phyloP scores from a whole-genome alignment of 2,113 vertebrate species.

The Tragelaphus strepsiceros region DNA sequence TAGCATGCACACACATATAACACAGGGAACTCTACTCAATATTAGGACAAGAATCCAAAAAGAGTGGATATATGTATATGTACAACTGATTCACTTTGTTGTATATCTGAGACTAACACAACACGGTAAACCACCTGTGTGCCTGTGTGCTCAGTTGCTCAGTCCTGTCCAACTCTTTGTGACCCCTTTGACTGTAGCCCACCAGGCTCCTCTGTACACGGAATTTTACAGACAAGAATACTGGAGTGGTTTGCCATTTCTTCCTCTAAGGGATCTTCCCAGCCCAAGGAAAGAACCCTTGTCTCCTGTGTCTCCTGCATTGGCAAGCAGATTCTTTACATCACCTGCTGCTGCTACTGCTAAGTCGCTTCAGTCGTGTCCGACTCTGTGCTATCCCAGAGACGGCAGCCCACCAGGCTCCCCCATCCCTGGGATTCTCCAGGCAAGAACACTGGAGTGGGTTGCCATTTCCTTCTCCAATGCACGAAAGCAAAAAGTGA shows the following conservation, averaged over 20 bases:
- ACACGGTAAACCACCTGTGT: background rate
- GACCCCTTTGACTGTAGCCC: background rate
- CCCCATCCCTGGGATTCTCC: too few species aligned
- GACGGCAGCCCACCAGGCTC: too few species aligned
- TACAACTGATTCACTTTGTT: background rate
- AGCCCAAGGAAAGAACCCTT: too few species aligned
- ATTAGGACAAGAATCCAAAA: background rate
- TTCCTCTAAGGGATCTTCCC: background rate
- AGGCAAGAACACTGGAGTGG: too few species aligned
- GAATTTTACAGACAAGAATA: background rate
- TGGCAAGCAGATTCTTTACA: background rate
- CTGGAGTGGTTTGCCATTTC: background rate
- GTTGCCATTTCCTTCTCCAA: too few species aligned
- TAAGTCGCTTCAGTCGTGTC: too few species aligned
- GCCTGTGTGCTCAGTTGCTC: background rate
- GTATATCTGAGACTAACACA: background rate
- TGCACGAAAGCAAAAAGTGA: too few species aligned
- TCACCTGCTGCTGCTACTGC: too few species aligned
- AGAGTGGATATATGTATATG: background rate
- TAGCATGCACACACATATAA: background rate
- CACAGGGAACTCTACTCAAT: background rate
- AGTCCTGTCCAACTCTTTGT: background rate
- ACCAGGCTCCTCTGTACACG: background rate
- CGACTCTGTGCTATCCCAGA: too few species aligned
- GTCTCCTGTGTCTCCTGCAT: background rate